Base-by-base conservation (phyloP, 2,113 vertebrate species). In the Mirounga angustirostris region DNA sequence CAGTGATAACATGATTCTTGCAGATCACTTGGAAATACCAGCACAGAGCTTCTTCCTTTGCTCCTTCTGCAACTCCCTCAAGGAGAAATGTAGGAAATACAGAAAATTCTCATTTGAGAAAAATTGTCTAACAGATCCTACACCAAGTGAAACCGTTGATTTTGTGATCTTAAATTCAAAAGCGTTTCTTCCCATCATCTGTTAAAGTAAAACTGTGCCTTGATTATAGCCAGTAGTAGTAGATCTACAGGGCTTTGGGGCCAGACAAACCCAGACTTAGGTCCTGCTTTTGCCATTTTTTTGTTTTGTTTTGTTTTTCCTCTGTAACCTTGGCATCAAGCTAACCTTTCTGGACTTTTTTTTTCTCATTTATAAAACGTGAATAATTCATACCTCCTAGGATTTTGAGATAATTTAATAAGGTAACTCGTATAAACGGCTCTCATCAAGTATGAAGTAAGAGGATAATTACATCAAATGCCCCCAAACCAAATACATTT, bases 311-410 rank as follows among this genome's bases (percentile, higher is more conserved):
- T 78, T 91, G 76, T 43, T 43, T 30, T 7, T 14, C 0, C 28
- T 81, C 22, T 93, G 78, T 88, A 85, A 52, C 61, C 56, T 92
- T 84, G 67, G 63, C 58, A 73, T 87, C 65, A 36, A 43, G 76
- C 83, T 96, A 69, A 79, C 61, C 65, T 97, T 83, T 79, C 40
- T 69, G 52, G 40, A 52, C 69, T 36, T 67, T 46, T 54, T 78
- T 78, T 52, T 65, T 14, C 95, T 81, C 63, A 95, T 93, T 97
- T 93, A 54, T 76, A 83, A 97, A 91, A 93, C 58, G n/a, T 91
- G 92, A 91, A 94, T 97, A 95, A 97, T 91, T 95, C 65, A 94
- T 96, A 69, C 79, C 85, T 94, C 76, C 28, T 84, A 89, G 58
- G 92, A 96, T 78, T 94, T 91, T 58, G 84, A 85, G 69, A 56